Evolutionary conservation across 2,888 invertebrate species (phyloP).

Genomic region (Campoplex capitator): DNA sequence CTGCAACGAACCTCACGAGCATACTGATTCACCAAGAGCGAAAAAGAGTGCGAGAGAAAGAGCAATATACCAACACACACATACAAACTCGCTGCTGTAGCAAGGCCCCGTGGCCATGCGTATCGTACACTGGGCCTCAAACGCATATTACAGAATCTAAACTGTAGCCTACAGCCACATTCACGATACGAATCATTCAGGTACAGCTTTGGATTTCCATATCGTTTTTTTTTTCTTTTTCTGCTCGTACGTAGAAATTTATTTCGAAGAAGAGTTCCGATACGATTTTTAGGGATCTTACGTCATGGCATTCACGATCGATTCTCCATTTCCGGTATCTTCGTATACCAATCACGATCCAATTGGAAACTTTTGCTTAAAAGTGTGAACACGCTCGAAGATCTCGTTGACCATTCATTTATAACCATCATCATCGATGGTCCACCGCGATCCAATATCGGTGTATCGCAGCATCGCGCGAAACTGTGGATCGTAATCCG

Average conservation of each 20-base stretch:
- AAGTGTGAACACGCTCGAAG: neutral
- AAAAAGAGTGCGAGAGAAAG: constrained; percentile 21
- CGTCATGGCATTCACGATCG: neutral
- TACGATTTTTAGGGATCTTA: neutral
- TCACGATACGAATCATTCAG: neutral
- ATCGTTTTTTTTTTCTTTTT: neutral
- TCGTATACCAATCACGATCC: neutral
- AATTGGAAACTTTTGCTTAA: neutral
- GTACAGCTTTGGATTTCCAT: neutral
- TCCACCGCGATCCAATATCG: too few species aligned
- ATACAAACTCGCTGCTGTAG: constrained; percentile 43
- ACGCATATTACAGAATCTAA: neutral
- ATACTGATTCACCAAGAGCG: constrained; percentile 53
- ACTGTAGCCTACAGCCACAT: constrained; percentile 36
- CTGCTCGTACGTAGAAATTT: too few species aligned
- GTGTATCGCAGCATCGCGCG: neutral
- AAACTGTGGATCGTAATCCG: neutral
- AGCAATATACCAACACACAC: constrained; percentile 36
- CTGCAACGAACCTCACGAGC: constrained; percentile 43
- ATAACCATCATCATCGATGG: too few species aligned
- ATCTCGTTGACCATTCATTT: neutral
- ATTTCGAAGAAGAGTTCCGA: too few species aligned
- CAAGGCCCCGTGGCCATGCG: constrained; percentile 40
- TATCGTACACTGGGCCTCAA: constrained; percentile 4
- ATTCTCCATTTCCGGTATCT: neutral